Evolutionary conservation across 1,140 invertebrate genomes (phyloP), one percentile per base, ranked within the genome.

Genomic region (Sitodiplosis mosellana): DNA sequence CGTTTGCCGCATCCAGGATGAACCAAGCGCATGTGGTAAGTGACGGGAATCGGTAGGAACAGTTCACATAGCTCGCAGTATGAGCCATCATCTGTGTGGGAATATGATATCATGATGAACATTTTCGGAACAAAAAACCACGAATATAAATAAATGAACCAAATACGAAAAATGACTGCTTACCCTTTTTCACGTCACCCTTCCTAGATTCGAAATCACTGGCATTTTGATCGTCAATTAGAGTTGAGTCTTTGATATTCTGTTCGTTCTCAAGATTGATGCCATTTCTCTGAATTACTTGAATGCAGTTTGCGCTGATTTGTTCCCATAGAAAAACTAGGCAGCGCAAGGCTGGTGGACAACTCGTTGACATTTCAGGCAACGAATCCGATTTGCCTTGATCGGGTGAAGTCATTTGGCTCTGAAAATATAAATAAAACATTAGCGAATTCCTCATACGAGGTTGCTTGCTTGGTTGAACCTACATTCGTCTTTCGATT

Each of bases 1-100:
- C 83, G 77, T 55, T 77, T 77, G 0, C 87, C 87, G 64, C 92
- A 95, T 1, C 92, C 92, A 2, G 84, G 83, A 71, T 96, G 92
- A 37, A 76, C 66, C 54, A 80, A 76, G 42, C 83, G 73, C 87
- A 97, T 92, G 62, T 97, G 92, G 53, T 87, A 85, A 0, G 87
- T 92, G 0, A 95, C 51, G 50, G 71, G 53, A 66, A 81, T 77
- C 47, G 84, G 75, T 56, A 80, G 77, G 59, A 71, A 71, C 45
- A 78, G 69, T 6, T 82, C 86, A 59, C 92, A 97, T 17, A 96
- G 69, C 61, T 96, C 92, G 63, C 92, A 97, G 27, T 58, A 64
- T 38, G 59, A 57, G 44, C 60, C 60, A 20, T 64, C 62, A 34
- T 64, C 54, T 44, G 52, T 47, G 34, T 42, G 2, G 19, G 10